Percentiles rank a stretch among this genome's conserved stretches.
These are phyloP conservation scores for Sebastes dallii DNA, from an alignment of 2,797 vertebrate genomes.

Conservation along the genomic window DNA sequence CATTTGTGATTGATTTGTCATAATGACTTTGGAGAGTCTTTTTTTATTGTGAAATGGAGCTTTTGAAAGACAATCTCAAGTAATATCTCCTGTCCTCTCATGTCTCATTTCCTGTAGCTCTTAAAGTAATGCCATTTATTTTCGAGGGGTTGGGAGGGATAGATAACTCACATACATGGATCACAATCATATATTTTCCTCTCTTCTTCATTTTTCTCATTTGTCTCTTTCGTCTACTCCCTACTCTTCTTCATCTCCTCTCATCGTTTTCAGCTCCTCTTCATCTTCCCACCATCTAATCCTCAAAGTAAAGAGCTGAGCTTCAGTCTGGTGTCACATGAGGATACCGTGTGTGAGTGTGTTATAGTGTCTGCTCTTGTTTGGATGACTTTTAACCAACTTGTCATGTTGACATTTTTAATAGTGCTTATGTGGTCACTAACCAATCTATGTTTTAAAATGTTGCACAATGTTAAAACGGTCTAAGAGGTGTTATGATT, in stretches of 20 bases:
- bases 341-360: neutral
- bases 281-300: neutral
- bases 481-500: neutral
- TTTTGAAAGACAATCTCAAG: slow-evolving; percentile 17
- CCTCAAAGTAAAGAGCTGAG: neutral
- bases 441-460: neutral
- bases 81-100: neutral
- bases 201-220: neutral
- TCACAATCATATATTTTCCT: neutral
- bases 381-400: neutral
- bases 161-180: neutral
- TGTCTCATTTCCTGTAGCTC: slow-evolving; percentile 1
- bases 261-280: neutral
- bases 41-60: slow-evolving; percentile 9
- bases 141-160: no score
- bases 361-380: neutral
- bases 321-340: neutral
- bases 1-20: slow-evolving; percentile 15
- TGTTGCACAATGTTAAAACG: neutral
- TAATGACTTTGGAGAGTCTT: slow-evolving; percentile 19
- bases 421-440: neutral
- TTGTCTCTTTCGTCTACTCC: neutral
- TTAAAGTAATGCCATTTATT: neutral
- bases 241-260: neutral
- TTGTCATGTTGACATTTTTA: neutral